These are phyloP conservation scores for Chrysodeixis includens DNA, from an alignment of 2,888 invertebrate genomes.

Conservation along the genomic window DNA sequence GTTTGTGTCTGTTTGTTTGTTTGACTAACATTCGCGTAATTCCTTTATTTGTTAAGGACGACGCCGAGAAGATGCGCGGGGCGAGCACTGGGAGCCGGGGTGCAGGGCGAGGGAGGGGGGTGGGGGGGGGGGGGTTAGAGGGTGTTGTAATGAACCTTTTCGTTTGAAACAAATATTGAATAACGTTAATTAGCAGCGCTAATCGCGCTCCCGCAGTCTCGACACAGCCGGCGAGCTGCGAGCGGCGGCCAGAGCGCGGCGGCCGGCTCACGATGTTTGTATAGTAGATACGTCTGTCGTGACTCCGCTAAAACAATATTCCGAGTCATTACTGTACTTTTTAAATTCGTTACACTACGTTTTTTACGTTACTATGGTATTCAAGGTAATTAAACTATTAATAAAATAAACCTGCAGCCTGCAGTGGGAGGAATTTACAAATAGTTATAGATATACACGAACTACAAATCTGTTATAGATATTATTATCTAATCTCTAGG, in stretches of 20 bases:
- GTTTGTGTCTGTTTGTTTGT: constrained; percentile 22
- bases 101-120: neutral
- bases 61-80: neutral
- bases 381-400: no score
- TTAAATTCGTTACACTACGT: no score
- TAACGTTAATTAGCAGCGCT: constrained; percentile 42
- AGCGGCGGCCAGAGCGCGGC: neutral
- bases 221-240: neutral
- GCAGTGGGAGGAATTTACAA: no score
- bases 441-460: no score
- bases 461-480: no score
- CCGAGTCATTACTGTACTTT: no score
- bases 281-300: no score
- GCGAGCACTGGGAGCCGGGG: neutral
- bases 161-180: constrained; percentile 42
- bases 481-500: no score
- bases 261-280: neutral
- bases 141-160: constrained; percentile 34
- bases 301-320: no score
- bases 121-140: neutral
- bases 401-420: no score
- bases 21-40: constrained; percentile 18
- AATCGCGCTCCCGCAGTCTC: constrained; percentile 31
- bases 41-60: constrained; percentile 32
- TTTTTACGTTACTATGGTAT: no score